phyloP scores from a whole-genome alignment of 2,113 vertebrate genomes.

The Phodopus roborovskii region DNA sequence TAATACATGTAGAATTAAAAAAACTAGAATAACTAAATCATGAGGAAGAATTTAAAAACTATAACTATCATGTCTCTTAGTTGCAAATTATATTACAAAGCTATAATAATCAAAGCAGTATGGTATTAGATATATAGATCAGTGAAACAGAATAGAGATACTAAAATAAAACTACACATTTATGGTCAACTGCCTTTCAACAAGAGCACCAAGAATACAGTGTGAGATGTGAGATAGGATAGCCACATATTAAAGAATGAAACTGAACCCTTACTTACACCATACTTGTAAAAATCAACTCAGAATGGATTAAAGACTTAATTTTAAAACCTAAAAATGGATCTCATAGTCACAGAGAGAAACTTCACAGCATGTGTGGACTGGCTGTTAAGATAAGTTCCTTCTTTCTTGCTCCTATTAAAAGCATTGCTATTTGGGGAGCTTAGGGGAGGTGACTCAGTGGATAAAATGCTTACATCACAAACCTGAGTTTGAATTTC shows the following conservation, averaged over 20 bases:
- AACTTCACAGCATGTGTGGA: not conserved
- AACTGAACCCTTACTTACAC: not conserved
- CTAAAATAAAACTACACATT: not conserved
- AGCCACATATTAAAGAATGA: not conserved
- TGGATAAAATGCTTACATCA: not conserved
- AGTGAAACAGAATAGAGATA: not conserved
- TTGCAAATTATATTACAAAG: not conserved
- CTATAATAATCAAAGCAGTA: not conserved
- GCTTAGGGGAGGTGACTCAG: accelerated
- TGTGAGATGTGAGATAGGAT: not conserved
- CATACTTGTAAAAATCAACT: not conserved
- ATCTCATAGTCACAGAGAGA: not conserved
- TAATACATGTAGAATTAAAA: not conserved
- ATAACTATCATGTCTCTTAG: not conserved
- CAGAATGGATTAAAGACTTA: not conserved
- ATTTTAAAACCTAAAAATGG: not conserved
- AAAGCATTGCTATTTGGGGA: constrained; percentile 22
- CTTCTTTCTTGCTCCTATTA: not conserved
- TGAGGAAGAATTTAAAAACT: not conserved
- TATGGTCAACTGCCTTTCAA: not conserved
- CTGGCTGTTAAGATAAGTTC: not conserved
- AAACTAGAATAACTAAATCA: not conserved
- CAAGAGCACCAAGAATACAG: not conserved
- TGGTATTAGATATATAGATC: not conserved
- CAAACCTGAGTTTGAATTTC: not conserved